Evolutionary conservation across 2,797 vertebrate genomes (phyloP).

Genomic region (Pelochelys cantorii): DNA sequence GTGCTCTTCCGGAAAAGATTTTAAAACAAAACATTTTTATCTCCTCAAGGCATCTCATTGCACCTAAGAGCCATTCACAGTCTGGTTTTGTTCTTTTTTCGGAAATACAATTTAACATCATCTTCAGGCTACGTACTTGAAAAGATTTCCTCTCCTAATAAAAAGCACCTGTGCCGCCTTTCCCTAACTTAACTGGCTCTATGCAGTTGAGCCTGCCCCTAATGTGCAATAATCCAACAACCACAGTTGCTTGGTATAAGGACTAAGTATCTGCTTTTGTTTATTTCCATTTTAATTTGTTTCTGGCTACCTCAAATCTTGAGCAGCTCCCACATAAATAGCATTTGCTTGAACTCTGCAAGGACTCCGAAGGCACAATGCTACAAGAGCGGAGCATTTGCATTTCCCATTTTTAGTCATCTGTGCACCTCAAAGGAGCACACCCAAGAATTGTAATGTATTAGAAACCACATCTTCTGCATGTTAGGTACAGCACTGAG

Average conservation of each 20-base stretch:
- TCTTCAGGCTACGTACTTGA: slow-evolving; percentile 32
- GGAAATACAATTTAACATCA: slow-evolving; percentile 48
- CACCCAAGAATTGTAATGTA: neutral
- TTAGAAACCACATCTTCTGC: neutral
- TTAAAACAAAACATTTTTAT: slow-evolving; percentile 58
- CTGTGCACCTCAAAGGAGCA: neutral
- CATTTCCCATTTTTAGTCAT: neutral
- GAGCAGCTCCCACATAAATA: neutral
- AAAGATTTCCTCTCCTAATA: slow-evolving; percentile 15
- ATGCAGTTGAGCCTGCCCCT: slow-evolving; percentile 3
- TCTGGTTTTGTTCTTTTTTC: slow-evolving; percentile 50
- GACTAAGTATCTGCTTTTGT: neutral
- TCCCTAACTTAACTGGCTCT: slow-evolving; percentile 21
- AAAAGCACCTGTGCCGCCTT: slow-evolving; percentile 19
- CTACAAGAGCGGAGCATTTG: neutral
- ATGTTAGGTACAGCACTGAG: neutral
- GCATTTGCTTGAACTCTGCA: neutral
- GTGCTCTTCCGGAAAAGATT: slow-evolving; percentile 50
- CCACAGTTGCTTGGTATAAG: neutral
- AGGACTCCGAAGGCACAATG: neutral
- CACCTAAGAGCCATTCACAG: slow-evolving; percentile 51
- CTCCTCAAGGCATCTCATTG: neutral
- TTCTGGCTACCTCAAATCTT: neutral
- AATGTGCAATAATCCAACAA: neutral
- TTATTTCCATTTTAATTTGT: neutral